Evolutionary conservation across 2,888 invertebrate species (phyloP).

Genomic region (Ligdia adustata): DNA sequence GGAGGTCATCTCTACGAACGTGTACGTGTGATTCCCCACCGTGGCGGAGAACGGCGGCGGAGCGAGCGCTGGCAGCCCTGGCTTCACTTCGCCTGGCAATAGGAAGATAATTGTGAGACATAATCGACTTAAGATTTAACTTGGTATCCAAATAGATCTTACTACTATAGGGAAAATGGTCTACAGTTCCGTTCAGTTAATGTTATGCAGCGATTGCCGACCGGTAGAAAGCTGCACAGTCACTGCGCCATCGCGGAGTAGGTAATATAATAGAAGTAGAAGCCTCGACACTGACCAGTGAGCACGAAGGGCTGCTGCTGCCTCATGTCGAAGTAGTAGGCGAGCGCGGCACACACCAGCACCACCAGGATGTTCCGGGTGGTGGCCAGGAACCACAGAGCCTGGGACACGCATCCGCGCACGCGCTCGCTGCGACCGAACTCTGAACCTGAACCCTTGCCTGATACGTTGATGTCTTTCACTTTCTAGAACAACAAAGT

Average conservation of each 20-base stretch:
- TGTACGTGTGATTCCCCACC: conserved; percentile 86
- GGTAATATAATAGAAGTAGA: no score
- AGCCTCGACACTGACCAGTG: conserved; percentile 73
- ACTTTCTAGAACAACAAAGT: conserved; percentile 85
- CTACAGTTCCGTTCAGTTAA: no score
- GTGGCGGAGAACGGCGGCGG: conserved; percentile 87
- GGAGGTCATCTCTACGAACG: conserved; percentile 88
- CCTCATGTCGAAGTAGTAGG: conserved; percentile 86
- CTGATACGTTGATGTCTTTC: conserved; percentile 84
- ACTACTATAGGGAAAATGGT: no score
- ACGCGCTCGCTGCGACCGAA: conserved; percentile 31
- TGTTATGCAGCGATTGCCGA: no score
- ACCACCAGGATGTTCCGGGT: conserved; percentile 91
- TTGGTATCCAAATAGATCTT: no score
- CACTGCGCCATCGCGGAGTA: no score
- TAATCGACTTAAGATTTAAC: no score
- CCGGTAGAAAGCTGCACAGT: no score
- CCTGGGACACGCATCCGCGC: conserved; percentile 77
- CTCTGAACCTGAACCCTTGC: conserved; percentile 20
- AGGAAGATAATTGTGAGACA: no score
- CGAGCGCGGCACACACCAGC: conserved; percentile 86
- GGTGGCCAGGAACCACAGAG: conserved; percentile 89
- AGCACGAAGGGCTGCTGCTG: conserved; percentile 86
- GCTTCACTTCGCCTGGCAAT: conserved; percentile 86
- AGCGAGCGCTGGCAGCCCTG: conserved; percentile 86